These are phyloP conservation scores for Cyphomyrus plagiostoma DNA, from an alignment of 2,113 vertebrate species.

Conservation along the genomic window DNA sequence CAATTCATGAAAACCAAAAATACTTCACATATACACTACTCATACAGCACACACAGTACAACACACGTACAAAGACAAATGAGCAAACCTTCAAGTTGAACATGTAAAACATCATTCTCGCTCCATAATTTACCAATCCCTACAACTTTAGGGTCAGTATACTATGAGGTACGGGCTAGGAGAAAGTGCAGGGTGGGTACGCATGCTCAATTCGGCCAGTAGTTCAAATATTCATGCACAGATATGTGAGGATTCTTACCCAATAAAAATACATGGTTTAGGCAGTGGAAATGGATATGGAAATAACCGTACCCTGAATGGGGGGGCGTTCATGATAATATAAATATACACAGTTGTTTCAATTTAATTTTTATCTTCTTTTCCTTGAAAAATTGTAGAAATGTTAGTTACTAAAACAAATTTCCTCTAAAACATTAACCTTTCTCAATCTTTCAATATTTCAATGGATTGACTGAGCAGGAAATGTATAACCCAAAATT, in stretches of 20 bases:
- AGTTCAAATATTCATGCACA: constrained; percentile 61
- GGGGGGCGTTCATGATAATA: background rate
- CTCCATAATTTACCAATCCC: background rate
- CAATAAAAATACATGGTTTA: background rate
- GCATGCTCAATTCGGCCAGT: constrained; percentile 12
- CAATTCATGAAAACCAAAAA: background rate
- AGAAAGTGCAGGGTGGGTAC: background rate
- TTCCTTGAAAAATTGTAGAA: background rate
- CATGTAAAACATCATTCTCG: background rate
- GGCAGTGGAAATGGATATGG: background rate
- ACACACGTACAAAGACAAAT: background rate
- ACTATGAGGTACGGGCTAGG: background rate
- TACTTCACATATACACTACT: background rate
- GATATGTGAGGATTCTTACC: constrained; percentile 7
- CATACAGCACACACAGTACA: background rate
- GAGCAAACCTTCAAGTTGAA: background rate
- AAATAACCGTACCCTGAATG: background rate
- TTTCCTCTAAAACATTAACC: background rate
- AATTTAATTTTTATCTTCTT: background rate
- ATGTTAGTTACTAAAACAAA: background rate
- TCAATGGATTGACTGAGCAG: background rate
- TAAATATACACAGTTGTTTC: background rate
- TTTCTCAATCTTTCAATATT: background rate
- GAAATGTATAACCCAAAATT: background rate
- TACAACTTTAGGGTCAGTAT: background rate